Evolutionary conservation across 2,113 vertebrate species (phyloP).

Genomic region (Rhineura floridana): DNA sequence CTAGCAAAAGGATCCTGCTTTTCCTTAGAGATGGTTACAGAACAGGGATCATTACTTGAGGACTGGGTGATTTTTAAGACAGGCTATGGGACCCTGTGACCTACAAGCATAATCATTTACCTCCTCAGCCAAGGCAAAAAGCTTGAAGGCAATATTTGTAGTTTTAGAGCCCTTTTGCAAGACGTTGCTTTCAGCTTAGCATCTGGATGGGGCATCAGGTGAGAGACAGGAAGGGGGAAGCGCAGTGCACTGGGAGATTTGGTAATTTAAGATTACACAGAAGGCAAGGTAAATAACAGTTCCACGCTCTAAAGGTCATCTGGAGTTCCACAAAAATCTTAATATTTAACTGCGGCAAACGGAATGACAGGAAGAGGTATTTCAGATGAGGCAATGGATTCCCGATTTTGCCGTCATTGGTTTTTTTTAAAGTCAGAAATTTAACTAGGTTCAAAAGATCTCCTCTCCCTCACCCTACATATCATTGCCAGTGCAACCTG

Average conservation of each 20-base stretch:
- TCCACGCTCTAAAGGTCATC: conserved; percentile 36
- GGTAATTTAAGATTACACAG: conserved; percentile 7
- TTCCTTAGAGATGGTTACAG: neutral
- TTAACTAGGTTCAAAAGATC: neutral
- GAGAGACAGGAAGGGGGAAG: conserved; percentile 35
- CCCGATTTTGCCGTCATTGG: conserved; percentile 12
- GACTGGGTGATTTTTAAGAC: neutral
- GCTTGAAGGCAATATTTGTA: neutral
- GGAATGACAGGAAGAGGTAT: neutral
- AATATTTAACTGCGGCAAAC: conserved; percentile 36
- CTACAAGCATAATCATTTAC: neutral
- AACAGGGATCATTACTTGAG: rapidly evolving
- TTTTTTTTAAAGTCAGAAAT: neutral
- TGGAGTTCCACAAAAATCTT: neutral
- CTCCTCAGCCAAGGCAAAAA: conserved; percentile 21
- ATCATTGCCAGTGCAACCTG: neutral
- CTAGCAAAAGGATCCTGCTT: neutral
- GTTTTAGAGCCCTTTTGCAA: conserved; percentile 1
- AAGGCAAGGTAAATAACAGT: conserved; percentile 37
- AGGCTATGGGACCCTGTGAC: neutral
- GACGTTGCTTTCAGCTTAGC: conserved; percentile 2
- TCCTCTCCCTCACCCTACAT: neutral
- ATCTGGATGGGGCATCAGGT: neutral
- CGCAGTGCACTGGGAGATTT: neutral
- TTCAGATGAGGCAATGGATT: conserved; percentile 15